phyloP scores from a whole-genome alignment of 2,113 vertebrate genomes.

The Charadrius vociferus region DNA sequence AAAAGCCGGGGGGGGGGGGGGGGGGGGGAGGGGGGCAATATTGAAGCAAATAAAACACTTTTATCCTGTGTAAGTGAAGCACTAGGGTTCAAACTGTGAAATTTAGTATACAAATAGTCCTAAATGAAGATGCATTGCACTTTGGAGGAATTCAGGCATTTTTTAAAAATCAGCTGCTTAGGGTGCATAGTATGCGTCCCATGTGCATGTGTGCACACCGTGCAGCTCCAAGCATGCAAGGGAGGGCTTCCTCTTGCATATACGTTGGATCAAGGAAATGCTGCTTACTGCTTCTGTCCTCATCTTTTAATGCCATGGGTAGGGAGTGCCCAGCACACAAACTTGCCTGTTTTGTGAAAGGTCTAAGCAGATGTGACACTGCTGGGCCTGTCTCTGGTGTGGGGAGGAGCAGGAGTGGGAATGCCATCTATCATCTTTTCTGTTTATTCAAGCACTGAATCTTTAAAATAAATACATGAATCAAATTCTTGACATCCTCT shows the following conservation, averaged over 20 bases:
- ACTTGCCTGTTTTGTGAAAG: no score
- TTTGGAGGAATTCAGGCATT: background rate
- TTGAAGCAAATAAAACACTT: background rate
- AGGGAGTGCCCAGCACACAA: background rate
- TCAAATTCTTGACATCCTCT: background rate
- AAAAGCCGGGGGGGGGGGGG: background rate
- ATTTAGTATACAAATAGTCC: background rate
- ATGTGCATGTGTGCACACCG: rapidly evolving
- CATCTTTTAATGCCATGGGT: background rate
- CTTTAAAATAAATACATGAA: background rate
- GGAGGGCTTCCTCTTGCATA: background rate
- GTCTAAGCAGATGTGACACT: background rate
- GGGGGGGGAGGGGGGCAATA: background rate
- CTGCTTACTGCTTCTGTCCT: background rate
- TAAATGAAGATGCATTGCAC: background rate
- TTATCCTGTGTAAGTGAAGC: background rate
- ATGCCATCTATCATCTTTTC: background rate
- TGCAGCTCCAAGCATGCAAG: background rate
- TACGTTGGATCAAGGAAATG: background rate
- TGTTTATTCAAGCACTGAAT: background rate
- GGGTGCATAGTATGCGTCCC: rapidly evolving
- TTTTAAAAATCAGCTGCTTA: background rate
- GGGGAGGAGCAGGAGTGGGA: background rate
- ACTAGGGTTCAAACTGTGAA: background rate
- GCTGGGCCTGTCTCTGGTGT: background rate